Evolutionary conservation across 2,113 vertebrate genomes (phyloP), one percentile per base, ranked within the genome.

Genomic region (Trichomycterus rosablanca): DNA sequence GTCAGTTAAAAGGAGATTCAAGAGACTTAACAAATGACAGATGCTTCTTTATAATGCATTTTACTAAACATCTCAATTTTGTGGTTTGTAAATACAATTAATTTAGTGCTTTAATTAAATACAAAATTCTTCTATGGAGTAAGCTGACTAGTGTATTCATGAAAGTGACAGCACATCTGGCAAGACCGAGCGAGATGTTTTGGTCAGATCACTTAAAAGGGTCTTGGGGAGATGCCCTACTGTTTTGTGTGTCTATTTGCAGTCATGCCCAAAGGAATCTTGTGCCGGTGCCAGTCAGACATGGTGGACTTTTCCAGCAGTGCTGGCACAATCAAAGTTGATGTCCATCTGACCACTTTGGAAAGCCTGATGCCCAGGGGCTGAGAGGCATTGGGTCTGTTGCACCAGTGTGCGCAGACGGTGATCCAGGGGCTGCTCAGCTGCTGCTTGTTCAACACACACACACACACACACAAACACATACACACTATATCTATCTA

Each of bases 311-410:
- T 71, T 76, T 80, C 81, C 81, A 34, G 63, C 14, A 77, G 80
- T 76, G 74, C 78, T 84, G 82, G 80, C 84, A 79, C 76, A 74
- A 84, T 83, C 84, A 84, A 81, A 79, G 80, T 22, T 63, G 78
- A 78, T 81, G 85, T 85, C 83, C 81, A 86, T 84, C 82, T 87
- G 85, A 88, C 83, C 85, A 84, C 76, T 79, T 77, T 63, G 62
- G 77, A 78, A 54, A 23, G 70, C 70, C 77, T 80, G 73, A 80
- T 81, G 80, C 84, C 87, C 85, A 1, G 76, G 77, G 84, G 87
- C 84, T 42, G 75, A 79, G 76, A 80, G 84, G 86, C 84, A 85
- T 76, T 80, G 80, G 81, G 76, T 83, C 79, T 84, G 81, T 83
- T 78, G 69, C 75, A 74, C n/a, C n/a, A n/a, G n/a, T n/a, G n/a